Evolutionary conservation across 2,113 vertebrate genomes (phyloP), one percentile per base, ranked within the genome.

Genomic region (Mesocricetus auratus): DNA sequence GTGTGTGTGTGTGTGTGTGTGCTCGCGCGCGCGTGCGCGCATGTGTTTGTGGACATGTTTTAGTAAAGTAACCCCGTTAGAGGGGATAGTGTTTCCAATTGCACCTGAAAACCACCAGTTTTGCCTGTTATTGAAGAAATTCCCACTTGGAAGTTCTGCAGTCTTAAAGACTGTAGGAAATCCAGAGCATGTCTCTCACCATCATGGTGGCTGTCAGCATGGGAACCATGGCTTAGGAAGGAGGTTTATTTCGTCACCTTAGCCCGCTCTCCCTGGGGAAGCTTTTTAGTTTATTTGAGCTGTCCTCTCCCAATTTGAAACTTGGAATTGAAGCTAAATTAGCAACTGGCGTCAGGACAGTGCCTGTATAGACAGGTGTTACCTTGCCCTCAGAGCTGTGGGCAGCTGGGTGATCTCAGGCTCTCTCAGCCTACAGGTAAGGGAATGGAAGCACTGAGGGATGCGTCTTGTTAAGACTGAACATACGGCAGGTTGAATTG

Each of bases 161-260:
- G n/a, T 58, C 47, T 89, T 85, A 8, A n/a, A n/a, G 68, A 95
- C 68, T 90, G 29, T 2, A 69, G 89, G 91, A 87, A 9, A 68
- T 83, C 26, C 19, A 50, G 82, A 96, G 19, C 29, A 74, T 85
- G 86, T 89, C 33, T 91, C 42, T 94, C 39, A 62, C 79, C 62
- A 96, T 87, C 17, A 78, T 56, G 68, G 47, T 26, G 26, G 81
- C 66, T n/a, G 45, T 89, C 53, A 93, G 74, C 24, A 36, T 42
- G 74, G 77, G 62, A 60, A 89, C 0, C 16, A 7, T 86, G 50
- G 29, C 78, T 87, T 74, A 56, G 17, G 91, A 87, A 93, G 66
- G 73, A 83, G 89, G 53, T 91, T 64, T 22, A 36, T 64, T 33
- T 93, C 29, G 31, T 82, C 79, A 87, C 79, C 24, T 97, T 71